A percentile compares a stretch with the other conserved stretches of the same genome.
Evolutionary conservation across 2,113 vertebrate genomes (phyloP).

Genomic region (Chloebia gouldiae): DNA sequence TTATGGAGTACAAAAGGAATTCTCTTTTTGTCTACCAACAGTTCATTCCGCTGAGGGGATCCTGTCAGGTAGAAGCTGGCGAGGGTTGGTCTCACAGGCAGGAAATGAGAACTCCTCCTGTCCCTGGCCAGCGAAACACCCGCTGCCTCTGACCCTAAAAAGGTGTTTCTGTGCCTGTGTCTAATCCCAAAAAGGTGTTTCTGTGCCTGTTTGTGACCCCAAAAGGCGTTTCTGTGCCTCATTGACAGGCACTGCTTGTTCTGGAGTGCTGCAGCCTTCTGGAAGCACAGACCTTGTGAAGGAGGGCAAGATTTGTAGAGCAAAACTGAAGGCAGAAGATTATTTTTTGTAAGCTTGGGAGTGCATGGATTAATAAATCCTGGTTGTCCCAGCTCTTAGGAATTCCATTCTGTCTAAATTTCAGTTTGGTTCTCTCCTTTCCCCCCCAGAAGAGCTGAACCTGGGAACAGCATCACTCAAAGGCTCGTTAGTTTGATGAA

Average conservation of each 20-base stretch:
- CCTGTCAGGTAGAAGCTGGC: neutral
- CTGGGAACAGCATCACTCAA: constrained; percentile 73
- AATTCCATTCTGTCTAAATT: constrained; percentile 69
- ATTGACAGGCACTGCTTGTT: neutral
- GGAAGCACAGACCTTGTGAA: neutral
- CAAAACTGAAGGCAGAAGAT: constrained; percentile 48
- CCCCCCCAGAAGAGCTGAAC: constrained; percentile 50
- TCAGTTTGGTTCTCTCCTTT: constrained; percentile 71
- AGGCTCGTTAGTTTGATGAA: constrained; percentile 83
- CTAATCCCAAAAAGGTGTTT: neutral
- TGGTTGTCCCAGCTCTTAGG: constrained; percentile 56
- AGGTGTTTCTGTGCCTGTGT: neutral
- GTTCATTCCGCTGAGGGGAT: neutral
- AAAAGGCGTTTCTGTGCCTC: neutral
- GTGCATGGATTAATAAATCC: constrained; percentile 70
- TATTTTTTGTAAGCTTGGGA: constrained; percentile 47
- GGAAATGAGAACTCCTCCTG: neutral
- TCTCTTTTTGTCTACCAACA: neutral
- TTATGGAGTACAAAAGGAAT: neutral
- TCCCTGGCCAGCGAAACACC: neutral
- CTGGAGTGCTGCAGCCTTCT: neutral
- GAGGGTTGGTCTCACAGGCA: neutral
- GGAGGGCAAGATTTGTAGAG: constrained; percentile 51
- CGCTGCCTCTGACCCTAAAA: neutral
- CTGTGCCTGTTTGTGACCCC: neutral